Evolutionary conservation across 1,140 invertebrate genomes (phyloP).

Genomic region (Bemisia tabaci): DNA sequence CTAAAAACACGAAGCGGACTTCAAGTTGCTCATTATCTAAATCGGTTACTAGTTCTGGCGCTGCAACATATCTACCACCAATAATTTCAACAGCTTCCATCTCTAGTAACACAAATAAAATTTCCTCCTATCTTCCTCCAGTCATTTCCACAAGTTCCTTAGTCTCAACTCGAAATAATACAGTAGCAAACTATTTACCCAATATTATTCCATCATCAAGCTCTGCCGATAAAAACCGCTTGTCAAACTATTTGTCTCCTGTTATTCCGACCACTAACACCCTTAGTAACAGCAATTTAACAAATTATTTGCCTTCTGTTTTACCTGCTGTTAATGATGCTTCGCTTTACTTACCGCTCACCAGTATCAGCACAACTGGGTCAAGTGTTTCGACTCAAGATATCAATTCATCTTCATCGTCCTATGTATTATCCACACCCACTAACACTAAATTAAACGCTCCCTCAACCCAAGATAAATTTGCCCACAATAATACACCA

Average conservation of each 20-base stretch:
- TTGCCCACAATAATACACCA: background rate
- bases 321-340: background rate
- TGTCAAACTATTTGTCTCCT: background rate
- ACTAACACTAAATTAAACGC: too few relatives aligned
- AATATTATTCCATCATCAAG: background rate
- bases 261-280: background rate
- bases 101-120: background rate
- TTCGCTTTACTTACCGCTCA: background rate
- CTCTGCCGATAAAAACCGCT: background rate
- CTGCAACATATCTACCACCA: background rate
- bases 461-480: too few relatives aligned
- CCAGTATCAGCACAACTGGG: background rate
- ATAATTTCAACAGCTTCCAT: background rate
- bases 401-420: background rate
- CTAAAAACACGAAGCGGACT: background rate
- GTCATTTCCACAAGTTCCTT: background rate
- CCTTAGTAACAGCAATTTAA: background rate
- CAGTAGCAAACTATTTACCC: background rate
- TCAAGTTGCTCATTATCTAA: background rate
- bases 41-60: background rate
- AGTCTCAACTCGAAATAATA: background rate
- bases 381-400: background rate
- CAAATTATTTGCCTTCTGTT: background rate
- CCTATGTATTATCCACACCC: background rate
- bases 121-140: background rate